Base-by-base conservation (phyloP, 1,140 invertebrate species). In the Drosophila carrolli region DNA sequence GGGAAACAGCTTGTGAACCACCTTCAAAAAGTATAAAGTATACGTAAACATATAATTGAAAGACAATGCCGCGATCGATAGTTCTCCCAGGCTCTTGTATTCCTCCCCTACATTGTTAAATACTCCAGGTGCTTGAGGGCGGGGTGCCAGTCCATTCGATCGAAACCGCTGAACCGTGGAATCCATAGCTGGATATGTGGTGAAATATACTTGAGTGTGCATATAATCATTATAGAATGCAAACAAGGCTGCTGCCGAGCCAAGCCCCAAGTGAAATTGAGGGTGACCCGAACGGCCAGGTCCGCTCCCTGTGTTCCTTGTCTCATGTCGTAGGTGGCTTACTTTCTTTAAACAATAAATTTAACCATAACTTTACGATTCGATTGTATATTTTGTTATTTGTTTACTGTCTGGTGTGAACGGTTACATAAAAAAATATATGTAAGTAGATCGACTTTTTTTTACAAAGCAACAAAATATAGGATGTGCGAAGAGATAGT, bases 341-440 rank as follows among this genome's bases (percentile, higher is more conserved):
- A 74, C 48, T 50, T 35, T 23, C 60, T 38, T 35, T 32, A 32
- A 61, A 43, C 46, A 56, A 41, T 35, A 40, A 10, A 48, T 72
- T 38, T 41, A 56, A 23, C 38, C 14, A 16, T 32, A 57, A 59
- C 54, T 29, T 41, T 38, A 53, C 70, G 44, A 73, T 73, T 73
- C 71, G 68, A 62, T 61, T 73, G 54, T 72, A 53, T 60, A 74
- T 80, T 62, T 74, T 58, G 55, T 78, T 67, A 53, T 67, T 60
- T 48, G 65, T 57, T 66, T 70, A 75, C 68, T 78, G 70, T 86
- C 70, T 86, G 75, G 63, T 63, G 74, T 62, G 51, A 59, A 72
- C 58, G 62, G 82, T 86, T 78, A 78, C 78, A 86, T 82, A 71
- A 63, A 79, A 78, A 75, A 72, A 57, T 56, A 66, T 66, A 46